Evolutionary conservation across 92 coral and sea anemone genomes (phyloP).

Genomic region (Micromussa lordhowensis): DNA sequence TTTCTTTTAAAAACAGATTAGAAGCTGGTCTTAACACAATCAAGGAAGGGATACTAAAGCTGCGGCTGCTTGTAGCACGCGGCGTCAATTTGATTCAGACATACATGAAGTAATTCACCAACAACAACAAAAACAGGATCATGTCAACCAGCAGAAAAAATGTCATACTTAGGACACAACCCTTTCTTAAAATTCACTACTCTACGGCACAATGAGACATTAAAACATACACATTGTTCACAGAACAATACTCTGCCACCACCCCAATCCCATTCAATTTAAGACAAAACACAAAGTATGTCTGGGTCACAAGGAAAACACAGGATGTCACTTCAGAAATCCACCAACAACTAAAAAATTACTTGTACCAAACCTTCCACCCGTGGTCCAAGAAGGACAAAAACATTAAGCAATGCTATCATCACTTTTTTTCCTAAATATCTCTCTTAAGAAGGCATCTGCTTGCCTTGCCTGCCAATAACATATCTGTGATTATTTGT

Average conservation of each 20-base stretch:
- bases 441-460: not conserved
- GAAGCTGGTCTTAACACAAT: constrained; percentile 6
- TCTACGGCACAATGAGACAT: constrained; percentile 2
- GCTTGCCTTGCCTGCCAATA: constrained; percentile 7
- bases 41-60: not conserved
- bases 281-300: constrained; percentile 14
- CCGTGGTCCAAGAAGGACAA: not conserved
- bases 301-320: constrained; percentile 13
- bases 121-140: not conserved
- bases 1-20: not conserved
- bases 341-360: not conserved
- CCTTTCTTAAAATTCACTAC: constrained; percentile 1
- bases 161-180: not conserved
- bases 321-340: not conserved
- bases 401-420: not conserved
- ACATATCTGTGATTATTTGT: constrained; percentile 22
- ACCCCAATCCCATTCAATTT: constrained; percentile 18
- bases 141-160: constrained; percentile 9
- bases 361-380: not conserved
- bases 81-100: constrained; percentile 36
- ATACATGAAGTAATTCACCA: constrained; percentile 2
- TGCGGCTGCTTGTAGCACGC: not conserved
- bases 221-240: constrained; percentile 26
- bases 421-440: not conserved
- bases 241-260: constrained; percentile 42